Conservation (phyloP, 1,140 invertebrate genomes). For the Ceratosolen solmsi region DNA sequence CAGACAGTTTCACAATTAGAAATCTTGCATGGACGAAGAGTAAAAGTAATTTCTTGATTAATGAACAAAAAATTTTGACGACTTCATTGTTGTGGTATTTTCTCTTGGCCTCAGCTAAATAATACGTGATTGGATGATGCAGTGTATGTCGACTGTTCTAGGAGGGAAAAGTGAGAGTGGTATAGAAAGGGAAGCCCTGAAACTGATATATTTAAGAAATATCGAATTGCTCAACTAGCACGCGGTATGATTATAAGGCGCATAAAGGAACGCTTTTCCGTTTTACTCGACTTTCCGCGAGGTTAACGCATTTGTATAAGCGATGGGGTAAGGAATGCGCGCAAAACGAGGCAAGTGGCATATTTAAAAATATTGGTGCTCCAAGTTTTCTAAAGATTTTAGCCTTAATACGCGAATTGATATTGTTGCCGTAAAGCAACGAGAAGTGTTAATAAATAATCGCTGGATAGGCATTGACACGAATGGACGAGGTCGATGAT, state of each 20-base stretch:
- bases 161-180: constrained; percentile 23
- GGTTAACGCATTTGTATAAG: too few species aligned
- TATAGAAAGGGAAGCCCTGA: neutral
- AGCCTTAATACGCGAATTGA: too few species aligned
- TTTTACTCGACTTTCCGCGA: too few species aligned
- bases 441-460: neutral
- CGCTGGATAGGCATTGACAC: too few species aligned
- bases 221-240: neutral
- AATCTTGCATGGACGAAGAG: constrained; percentile 37
- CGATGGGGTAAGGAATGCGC: neutral
- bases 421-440: too few species aligned
- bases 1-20: constrained; percentile 46
- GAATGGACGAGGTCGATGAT: too few species aligned
- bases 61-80: constrained; percentile 38
- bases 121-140: constrained; percentile 42
- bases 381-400: too few species aligned
- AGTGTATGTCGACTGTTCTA: neutral
- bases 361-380: neutral
- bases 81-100: constrained; percentile 39
- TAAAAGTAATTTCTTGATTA: constrained; percentile 46
- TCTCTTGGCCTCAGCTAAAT: neutral
- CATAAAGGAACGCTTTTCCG: too few species aligned
- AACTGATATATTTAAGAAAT: constrained; percentile 4
- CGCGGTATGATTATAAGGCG: neutral
- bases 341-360: too few species aligned